Base-by-base conservation (phyloP, 2,797 vertebrate species). In the Brotula barbata region DNA sequence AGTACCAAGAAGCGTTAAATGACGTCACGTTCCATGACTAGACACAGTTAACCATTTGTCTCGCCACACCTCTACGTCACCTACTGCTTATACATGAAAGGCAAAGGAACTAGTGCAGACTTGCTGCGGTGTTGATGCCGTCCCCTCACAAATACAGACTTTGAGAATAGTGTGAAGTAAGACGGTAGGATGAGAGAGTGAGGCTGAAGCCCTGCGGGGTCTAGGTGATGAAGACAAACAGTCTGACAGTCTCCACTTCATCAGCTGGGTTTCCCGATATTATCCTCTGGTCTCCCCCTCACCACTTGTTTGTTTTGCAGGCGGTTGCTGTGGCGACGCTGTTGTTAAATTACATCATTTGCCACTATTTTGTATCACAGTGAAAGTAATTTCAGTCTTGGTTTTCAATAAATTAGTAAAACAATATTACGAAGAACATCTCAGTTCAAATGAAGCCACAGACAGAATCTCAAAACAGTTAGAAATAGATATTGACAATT, bases 111-210 rank as follows among this genome's bases (percentile, higher is more conserved):
- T 68, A 59, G 89, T 82, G 74, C 64, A 68, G 71, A 85, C 90
- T 68, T 69, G 90, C 71, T 25, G 20, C 42, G 17, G 63, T 8
- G 10, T 54, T 48, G 64, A 68, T 65, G 22, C 55, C 53, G 75
- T 68, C 67, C 68, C 59, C 58, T 61, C 58, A 62, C 73, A 82
- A 86, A 76, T 75, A 74, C 72, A 83, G 76, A 82, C 84, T 82
- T 69, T 69, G 59, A 66, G 66, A 41, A 34, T 5, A 43, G 66
- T 42, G 71, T 68, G 68, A 75, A 83, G 73, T 56, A 50, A 71
- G 77, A 73, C 64, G 78, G 67, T 47, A 71, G 68, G 31, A 49
- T 59, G 71, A 50, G 69, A 43, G 64, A 37, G 62, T 72, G 62
- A 48, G 20, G 8, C 6, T 4, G 25, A 28, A 28, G 52, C 59